Evolutionary conservation across 2,797 vertebrate species (phyloP).

Genomic region (Sebastes alutus): DNA sequence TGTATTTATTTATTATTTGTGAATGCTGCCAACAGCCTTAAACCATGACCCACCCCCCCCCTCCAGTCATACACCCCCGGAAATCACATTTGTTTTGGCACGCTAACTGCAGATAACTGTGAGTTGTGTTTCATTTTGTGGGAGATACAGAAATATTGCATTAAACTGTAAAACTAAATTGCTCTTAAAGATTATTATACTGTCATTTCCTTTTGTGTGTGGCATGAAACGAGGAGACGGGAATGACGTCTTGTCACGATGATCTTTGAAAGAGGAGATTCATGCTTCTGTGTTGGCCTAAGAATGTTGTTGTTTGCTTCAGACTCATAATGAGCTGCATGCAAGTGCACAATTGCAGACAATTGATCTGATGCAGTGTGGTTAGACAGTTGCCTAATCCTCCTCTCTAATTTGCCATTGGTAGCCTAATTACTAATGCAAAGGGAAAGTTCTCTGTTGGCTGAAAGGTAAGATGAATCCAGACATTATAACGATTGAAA

Average conservation of each 20-base stretch:
- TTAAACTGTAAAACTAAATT: background rate
- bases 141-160: background rate
- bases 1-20: background rate
- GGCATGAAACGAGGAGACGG: background rate
- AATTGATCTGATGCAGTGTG: slow-evolving; percentile 8
- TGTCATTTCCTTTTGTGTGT: background rate
- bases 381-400: slow-evolving; percentile 10
- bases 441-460: slow-evolving; percentile 19
- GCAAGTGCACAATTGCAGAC: slow-evolving; percentile 18
- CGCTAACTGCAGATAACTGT: background rate
- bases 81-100: background rate
- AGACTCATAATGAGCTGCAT: slow-evolving; percentile 26
- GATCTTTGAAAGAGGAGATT: background rate
- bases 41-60: background rate
- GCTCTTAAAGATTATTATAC: too few species aligned
- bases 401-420: slow-evolving; percentile 39
- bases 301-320: slow-evolving; percentile 43
- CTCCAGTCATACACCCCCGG: background rate
- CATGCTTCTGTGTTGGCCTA: background rate
- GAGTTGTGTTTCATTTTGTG: background rate
- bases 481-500: background rate
- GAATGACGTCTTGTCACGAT: background rate
- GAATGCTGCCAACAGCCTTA: background rate
- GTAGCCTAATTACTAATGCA: slow-evolving; percentile 40
- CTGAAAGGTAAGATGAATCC: slow-evolving; percentile 1